These are phyloP conservation scores for Hermatobates lingyangjiaoensis DNA, from an alignment of 1,140 invertebrate genomes.

Conservation along the genomic window DNA sequence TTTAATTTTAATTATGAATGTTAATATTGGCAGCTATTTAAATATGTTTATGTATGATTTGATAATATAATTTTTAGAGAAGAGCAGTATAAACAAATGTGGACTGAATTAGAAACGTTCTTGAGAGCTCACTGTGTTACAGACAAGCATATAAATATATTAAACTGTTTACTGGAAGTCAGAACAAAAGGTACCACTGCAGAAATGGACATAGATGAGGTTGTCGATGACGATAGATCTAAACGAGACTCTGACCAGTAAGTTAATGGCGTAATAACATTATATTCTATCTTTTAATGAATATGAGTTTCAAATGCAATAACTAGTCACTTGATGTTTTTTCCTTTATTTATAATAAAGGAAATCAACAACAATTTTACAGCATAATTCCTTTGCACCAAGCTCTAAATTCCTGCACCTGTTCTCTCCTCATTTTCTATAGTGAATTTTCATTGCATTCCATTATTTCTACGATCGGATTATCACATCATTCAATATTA, in stretches of 20 bases:
- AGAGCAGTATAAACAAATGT: slow-evolving; percentile 78
- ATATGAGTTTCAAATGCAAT: slow-evolving; percentile 1
- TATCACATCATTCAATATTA: no score
- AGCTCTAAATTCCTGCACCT: not conserved
- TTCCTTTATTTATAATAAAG: not conserved
- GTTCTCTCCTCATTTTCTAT: not conserved
- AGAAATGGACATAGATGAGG: slow-evolving; percentile 26
- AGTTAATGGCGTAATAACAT: slow-evolving; percentile 9
- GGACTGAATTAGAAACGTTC: slow-evolving; percentile 72
- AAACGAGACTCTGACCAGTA: slow-evolving; percentile 38
- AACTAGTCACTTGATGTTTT: not conserved
- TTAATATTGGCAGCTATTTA: no score
- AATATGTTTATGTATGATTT: no score
- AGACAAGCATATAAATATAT: slow-evolving; percentile 50
- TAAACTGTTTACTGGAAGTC: slow-evolving; percentile 69
- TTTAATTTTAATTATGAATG: no score
- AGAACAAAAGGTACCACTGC: slow-evolving; percentile 28
- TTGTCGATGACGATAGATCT: slow-evolving; percentile 40
- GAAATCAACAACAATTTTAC: not conserved
- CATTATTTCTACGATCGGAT: no score
- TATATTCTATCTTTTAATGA: slow-evolving; percentile 9
- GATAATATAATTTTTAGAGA: slow-evolving; percentile 41
- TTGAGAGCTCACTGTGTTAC: slow-evolving; percentile 52
- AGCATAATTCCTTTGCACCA: not conserved
- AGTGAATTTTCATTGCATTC: no score